A percentile compares a stretch with the other conserved stretches of the same genome.
Evolutionary conservation across 2,113 vertebrate species (phyloP).

Genomic region (Tragelaphus strepsiceros): DNA sequence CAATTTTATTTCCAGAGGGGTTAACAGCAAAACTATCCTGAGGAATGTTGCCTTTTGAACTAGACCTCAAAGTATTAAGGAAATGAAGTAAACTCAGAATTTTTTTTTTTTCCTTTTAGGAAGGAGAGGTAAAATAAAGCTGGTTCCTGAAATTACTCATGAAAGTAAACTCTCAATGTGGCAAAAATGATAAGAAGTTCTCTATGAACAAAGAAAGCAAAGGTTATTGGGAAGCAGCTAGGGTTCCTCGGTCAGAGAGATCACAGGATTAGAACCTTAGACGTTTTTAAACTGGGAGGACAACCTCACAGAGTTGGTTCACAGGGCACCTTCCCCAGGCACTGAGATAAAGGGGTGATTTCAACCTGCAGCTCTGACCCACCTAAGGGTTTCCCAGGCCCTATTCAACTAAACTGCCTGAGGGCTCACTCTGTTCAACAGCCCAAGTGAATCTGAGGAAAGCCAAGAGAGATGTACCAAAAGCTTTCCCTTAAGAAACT

Average conservation of each 20-base stretch:
- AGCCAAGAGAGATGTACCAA: neutral
- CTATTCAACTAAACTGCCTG: neutral
- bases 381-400: neutral
- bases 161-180: slow-evolving; percentile 47
- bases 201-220: slow-evolving; percentile 25
- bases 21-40: neutral
- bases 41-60: slow-evolving; percentile 51
- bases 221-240: neutral
- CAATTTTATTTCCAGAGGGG: slow-evolving; percentile 5
- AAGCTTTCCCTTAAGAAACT: neutral
- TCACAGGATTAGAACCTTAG: neutral
- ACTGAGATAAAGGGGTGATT: neutral
- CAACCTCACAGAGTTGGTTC: neutral
- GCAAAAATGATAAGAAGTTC: slow-evolving; percentile 49
- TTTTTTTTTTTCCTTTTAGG: slow-evolving; percentile 41
- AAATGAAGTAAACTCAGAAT: slow-evolving; percentile 47
- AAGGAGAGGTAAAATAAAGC: slow-evolving; percentile 53
- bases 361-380: neutral
- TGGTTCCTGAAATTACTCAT: slow-evolving; percentile 61
- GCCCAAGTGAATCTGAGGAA: neutral
- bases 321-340: neutral
- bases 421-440: neutral
- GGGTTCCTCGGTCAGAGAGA: neutral
- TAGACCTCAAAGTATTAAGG: slow-evolving; percentile 46
- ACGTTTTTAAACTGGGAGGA: neutral